Evolutionary conservation across 2,113 vertebrate genomes (phyloP), one percentile per base, ranked within the genome.

Genomic region (Tretioscincus oriximinensis): DNA sequence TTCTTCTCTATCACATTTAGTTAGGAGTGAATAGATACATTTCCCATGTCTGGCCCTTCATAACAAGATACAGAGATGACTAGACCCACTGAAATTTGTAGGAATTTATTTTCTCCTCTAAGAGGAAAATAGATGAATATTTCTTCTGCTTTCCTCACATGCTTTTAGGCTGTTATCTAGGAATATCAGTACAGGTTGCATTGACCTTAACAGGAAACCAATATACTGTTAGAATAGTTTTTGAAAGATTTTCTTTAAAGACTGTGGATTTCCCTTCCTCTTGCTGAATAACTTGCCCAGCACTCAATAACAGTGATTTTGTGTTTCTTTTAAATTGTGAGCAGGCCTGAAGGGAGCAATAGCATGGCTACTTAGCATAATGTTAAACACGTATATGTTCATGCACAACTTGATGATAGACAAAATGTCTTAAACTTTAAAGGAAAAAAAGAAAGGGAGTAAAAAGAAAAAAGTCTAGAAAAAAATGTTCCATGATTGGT

Each of bases 1-100:
- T 60, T 87, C 58, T 88, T 87, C 51, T 88, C 16, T 64, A 87
- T 51, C 76, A 81, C 51, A 81, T 85, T 74, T 89, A 81, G 79
- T 76, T 77, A 69, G 76, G 87, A 70, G 86, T 60, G 60, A 73
- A 79, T 76, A 85, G 87, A 58, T 20, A 60, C 28, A 60, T 5
- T 31, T 60, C n/a, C 29, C 28, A 35, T 60, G 9, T 74, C 72
- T 74, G 51, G 31, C 58, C 10, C 11, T 41, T 63, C 58, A 63
- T 58, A 1, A n/a, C 7, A 64, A 24, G 16, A 76, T 1, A 20
- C n/a, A 61, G 29, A 35, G 35, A 11, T 31, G 73, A 12, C 21
- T 41, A 74, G 29, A 63, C 21, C 35, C 45, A 26, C 35, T n/a
- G 41, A 65, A 64, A 76, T 45, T 7, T 28, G 9, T 65, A n/a